phyloP scores from a whole-genome alignment of 2,888 invertebrate genomes.

The Drosophila falleni region DNA sequence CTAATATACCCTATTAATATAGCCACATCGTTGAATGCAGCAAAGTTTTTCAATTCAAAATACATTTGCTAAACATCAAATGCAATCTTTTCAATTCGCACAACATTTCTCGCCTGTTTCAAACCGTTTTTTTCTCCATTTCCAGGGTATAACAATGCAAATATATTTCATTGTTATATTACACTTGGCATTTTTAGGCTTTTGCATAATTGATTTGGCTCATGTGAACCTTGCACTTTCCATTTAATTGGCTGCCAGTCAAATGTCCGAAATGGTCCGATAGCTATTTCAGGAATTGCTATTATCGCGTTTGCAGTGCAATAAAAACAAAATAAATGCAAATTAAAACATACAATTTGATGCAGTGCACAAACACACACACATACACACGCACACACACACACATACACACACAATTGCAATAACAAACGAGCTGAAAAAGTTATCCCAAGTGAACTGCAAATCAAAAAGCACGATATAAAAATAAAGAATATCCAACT shows the following conservation, averaged over 20 bases:
- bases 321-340: slow-evolving; percentile 32
- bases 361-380: slow-evolving; percentile 10
- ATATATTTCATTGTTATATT: slow-evolving; percentile 4
- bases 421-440: slow-evolving; percentile 8
- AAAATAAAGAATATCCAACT: neutral
- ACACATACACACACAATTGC: neutral
- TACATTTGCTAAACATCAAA: neutral
- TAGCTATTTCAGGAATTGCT: slow-evolving; percentile 40
- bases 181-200: slow-evolving; percentile 15
- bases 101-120: neutral
- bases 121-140: neutral
- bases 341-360: slow-evolving; percentile 27
- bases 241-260: slow-evolving; percentile 64
- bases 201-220: slow-evolving; percentile 46
- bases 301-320: slow-evolving; percentile 42
- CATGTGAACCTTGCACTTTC: slow-evolving; percentile 27
- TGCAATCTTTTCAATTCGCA: neutral
- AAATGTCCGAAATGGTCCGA: slow-evolving; percentile 47
- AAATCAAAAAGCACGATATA: neutral
- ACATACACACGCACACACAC: slow-evolving; percentile 1
- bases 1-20: too few species aligned
- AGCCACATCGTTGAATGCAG: neutral
- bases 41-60: neutral
- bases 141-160: slow-evolving; percentile 9
- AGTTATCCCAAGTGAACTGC: slow-evolving; percentile 19